A percentile compares a stretch with the other conserved stretches of the same genome.
Evolutionary conservation across 2,888 invertebrate species (phyloP).

Genomic region (Trissonchulus latispiculum): DNA sequence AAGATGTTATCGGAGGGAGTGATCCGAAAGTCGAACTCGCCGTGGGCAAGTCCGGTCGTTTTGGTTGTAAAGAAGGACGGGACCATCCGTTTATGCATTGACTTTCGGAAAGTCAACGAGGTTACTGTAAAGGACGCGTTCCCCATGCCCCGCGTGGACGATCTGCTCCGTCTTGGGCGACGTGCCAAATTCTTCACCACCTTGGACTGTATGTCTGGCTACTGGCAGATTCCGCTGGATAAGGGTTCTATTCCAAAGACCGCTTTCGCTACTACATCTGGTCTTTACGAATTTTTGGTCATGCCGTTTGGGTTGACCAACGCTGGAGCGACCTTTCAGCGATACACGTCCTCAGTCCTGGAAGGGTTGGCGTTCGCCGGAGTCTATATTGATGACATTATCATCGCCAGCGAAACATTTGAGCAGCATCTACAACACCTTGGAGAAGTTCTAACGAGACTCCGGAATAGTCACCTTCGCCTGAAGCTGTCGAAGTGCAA

Average conservation of each 20-base stretch:
- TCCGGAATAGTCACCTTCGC: background rate
- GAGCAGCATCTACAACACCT: background rate
- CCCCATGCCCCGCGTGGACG: conserved; percentile 24
- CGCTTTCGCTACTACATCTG: too few species aligned
- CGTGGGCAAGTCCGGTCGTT: conserved; percentile 40
- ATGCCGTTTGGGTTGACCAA: too few species aligned
- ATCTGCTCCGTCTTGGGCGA: conserved; percentile 17
- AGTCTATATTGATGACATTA: background rate
- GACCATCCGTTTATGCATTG: conserved; percentile 28
- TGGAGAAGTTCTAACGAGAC: background rate
- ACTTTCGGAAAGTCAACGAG: conserved; percentile 29
- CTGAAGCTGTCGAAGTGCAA: too few species aligned
- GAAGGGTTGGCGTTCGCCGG: too few species aligned
- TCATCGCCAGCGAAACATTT: background rate
- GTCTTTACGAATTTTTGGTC: too few species aligned
- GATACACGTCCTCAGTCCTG: too few species aligned
- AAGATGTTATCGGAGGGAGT: background rate
- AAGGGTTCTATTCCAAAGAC: too few species aligned
- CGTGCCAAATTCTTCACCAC: too few species aligned
- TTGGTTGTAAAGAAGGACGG: conserved; percentile 39
- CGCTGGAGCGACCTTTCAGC: too few species aligned
- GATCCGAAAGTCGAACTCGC: conserved; percentile 32
- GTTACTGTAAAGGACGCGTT: conserved; percentile 24
- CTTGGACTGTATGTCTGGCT: too few species aligned
- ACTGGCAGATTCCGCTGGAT: too few species aligned